Evolutionary conservation across 2,888 invertebrate species (phyloP).

Genomic region (Urechis unicinctus): DNA sequence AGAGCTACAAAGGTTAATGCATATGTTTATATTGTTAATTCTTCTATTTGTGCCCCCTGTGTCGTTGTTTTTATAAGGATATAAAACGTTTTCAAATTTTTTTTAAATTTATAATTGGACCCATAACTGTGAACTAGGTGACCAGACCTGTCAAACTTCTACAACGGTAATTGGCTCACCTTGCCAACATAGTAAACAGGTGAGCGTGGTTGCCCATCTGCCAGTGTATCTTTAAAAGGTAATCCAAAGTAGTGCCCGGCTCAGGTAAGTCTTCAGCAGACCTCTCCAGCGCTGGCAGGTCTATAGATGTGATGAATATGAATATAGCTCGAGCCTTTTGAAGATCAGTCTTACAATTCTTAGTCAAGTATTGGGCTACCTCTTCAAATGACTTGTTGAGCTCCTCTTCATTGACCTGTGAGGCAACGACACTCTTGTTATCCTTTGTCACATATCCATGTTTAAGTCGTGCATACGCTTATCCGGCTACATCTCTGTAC

Average conservation of each 20-base stretch:
- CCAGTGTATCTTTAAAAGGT: slow-evolving; percentile 38
- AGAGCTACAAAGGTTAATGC: no score
- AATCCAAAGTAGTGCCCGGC: slow-evolving; percentile 37
- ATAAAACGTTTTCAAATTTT: no score
- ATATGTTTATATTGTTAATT: no score
- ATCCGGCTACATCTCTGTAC: no score
- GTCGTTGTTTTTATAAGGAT: no score
- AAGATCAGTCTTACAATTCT: slow-evolving; percentile 59
- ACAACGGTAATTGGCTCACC: no score
- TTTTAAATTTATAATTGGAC: no score
- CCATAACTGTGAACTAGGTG: no score
- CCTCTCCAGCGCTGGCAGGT: slow-evolving; percentile 31
- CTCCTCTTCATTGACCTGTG: background rate
- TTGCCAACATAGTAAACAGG: slow-evolving; percentile 30
- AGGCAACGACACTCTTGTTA: background rate
- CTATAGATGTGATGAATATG: slow-evolving; percentile 40
- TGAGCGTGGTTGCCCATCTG: slow-evolving; percentile 44
- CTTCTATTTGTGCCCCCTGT: no score
- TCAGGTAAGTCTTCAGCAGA: slow-evolving; percentile 31
- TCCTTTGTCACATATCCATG: no score
- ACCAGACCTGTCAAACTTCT: no score
- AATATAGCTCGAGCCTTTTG: slow-evolving; percentile 39
- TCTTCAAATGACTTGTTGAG: background rate
- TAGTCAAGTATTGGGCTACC: background rate
- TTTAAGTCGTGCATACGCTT: no score